Evolutionary conservation across 2,888 invertebrate genomes (phyloP).

Genomic region (Protodeltote pygarga): DNA sequence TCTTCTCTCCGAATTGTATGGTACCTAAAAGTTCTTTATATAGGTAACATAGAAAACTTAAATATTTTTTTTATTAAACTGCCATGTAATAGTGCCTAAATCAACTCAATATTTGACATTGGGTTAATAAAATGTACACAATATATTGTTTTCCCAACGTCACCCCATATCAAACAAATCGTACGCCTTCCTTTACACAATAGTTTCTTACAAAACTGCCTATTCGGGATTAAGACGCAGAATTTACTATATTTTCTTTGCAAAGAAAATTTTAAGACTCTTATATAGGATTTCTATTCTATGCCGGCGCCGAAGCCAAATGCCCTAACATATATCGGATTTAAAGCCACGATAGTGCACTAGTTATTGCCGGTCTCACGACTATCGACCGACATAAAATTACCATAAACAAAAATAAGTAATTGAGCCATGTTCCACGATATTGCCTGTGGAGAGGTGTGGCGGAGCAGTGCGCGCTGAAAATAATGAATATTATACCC

Average conservation of each 20-base stretch:
- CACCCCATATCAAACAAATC: constrained; percentile 12
- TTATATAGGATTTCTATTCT: no score
- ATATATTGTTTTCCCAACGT: constrained; percentile 17
- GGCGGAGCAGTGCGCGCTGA: constrained; percentile 26
- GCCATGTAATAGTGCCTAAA: no score
- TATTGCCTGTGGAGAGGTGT: constrained; percentile 22
- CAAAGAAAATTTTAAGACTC: constrained; percentile 3
- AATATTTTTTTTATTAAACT: no score
- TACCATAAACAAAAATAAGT: constrained; percentile 30
- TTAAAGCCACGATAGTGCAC: constrained; percentile 7
- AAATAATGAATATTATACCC: constrained; percentile 32
- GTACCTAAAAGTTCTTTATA: neutral
- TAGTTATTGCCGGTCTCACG: constrained; percentile 4
- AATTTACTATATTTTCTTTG: constrained; percentile 22
- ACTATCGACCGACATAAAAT: constrained; percentile 18
- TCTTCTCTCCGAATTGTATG: constrained; percentile 2
- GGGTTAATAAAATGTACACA: constrained; percentile 12
- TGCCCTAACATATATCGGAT: constrained; percentile 9
- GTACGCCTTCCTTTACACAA: constrained; percentile 20
- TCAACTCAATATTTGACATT: no score
- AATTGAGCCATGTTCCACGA: constrained; percentile 20
- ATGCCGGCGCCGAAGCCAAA: neutral
- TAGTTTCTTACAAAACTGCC: no score
- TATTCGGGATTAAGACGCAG: constrained; percentile 10
- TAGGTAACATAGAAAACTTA: no score